phyloP scores from a whole-genome alignment of 2,888 invertebrate genomes.

The Eristalinus aeneus region DNA sequence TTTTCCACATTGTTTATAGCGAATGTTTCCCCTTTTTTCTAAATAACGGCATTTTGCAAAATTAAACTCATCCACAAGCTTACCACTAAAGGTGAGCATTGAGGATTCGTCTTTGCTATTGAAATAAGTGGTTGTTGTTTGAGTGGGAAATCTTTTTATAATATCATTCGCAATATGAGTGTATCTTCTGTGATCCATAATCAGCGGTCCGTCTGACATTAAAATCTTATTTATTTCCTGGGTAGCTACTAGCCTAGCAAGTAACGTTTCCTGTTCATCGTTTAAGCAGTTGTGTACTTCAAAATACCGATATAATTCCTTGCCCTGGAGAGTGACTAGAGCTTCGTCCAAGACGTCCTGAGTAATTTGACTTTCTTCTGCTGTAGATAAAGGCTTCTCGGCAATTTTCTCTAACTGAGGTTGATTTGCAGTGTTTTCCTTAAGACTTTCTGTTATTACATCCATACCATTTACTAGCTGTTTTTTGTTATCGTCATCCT shows the following conservation, averaged over 20 bases:
- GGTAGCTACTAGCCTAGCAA: not conserved
- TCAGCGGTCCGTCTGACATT: not conserved
- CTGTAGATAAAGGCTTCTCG: too few species aligned
- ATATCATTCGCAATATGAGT: conserved; percentile 1
- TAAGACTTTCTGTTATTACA: not conserved
- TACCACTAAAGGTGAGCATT: conserved; percentile 1
- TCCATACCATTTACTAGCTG: not conserved
- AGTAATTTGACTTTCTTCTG: not conserved
- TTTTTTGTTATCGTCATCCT: not conserved
- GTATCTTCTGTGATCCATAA: not conserved
- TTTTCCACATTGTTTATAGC: not conserved
- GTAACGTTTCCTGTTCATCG: not conserved
- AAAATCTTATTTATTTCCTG: conserved; percentile 20
- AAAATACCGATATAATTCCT: not conserved
- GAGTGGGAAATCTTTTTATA: conserved; percentile 5
- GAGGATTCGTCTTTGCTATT: not conserved
- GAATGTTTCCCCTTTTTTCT: not conserved
- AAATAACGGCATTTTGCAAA: not conserved
- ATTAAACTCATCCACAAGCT: conserved; percentile 8
- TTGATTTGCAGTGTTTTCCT: not conserved
- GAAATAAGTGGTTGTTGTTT: not conserved
- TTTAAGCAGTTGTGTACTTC: not conserved
- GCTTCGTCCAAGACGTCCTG: not conserved
- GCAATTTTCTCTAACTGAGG: too few species aligned
- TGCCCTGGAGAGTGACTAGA: conserved; percentile 1